Conservation (phyloP, 2,113 vertebrate species). For the Calypte anna region DNA sequence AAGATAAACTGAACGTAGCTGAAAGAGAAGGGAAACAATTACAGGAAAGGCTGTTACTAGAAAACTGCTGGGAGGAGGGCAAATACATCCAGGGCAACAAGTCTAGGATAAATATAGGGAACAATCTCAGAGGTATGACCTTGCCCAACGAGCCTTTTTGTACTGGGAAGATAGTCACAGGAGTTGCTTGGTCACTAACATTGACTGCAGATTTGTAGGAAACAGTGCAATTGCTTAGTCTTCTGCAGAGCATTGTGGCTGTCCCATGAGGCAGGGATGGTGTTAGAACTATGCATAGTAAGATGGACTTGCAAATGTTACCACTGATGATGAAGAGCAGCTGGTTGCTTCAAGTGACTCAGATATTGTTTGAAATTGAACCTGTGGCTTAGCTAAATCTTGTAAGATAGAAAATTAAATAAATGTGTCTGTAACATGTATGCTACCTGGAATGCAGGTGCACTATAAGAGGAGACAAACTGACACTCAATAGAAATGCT, state of each 20-base stretch:
- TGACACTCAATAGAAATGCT: neutral
- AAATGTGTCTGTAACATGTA: neutral
- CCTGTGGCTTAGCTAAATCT: neutral
- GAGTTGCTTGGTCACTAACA: neutral
- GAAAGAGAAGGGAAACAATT: conserved; percentile 12
- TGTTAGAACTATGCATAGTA: neutral
- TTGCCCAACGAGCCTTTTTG: conserved; percentile 14
- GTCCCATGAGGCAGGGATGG: neutral
- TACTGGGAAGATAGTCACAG: neutral
- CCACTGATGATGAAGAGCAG: neutral
- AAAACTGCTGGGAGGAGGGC: neutral
- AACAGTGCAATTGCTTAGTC: neutral
- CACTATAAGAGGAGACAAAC: neutral
- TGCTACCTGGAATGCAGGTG: neutral
- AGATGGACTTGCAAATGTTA: neutral
- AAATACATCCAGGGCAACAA: neutral
- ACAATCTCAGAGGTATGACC: neutral
- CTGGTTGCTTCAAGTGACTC: neutral
- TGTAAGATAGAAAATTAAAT: neutral
- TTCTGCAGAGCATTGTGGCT: neutral
- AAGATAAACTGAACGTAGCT: neutral
- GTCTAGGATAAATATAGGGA: neutral
- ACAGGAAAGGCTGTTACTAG: conserved; percentile 25
- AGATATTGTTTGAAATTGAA: neutral
- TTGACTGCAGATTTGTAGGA: neutral